These are phyloP conservation scores for Teleogryllus oceanicus DNA, from an alignment of 2,888 invertebrate genomes.

Conservation along the genomic window DNA sequence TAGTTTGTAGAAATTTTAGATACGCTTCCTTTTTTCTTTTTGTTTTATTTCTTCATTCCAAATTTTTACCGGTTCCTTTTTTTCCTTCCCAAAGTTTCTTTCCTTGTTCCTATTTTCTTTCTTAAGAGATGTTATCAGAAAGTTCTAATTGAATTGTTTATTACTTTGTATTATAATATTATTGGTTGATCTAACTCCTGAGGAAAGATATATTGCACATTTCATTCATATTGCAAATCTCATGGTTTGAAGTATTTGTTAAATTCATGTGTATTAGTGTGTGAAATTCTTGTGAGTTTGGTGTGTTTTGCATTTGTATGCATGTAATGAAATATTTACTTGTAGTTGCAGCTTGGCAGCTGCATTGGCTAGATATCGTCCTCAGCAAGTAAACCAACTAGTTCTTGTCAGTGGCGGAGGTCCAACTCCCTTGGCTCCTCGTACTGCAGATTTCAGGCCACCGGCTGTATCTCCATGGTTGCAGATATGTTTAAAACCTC, in stretches of 20 bases:
- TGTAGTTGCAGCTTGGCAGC: conserved; percentile 61
- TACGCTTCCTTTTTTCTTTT: no score
- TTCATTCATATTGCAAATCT: neutral
- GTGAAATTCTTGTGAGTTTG: neutral
- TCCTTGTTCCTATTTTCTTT: no score
- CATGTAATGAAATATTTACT: no score
- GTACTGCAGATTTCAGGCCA: conserved; percentile 49
- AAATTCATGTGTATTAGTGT: neutral
- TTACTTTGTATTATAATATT: neutral
- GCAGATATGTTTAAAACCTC: conserved; percentile 54
- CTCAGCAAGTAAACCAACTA: conserved; percentile 57
- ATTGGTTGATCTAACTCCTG: neutral
- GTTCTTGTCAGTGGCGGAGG: conserved; percentile 66
- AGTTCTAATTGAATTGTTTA: neutral
- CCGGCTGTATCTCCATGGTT: conserved; percentile 52
- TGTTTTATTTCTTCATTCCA: no score
- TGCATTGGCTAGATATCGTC: conserved; percentile 57
- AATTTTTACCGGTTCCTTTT: no score
- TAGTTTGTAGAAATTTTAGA: no score
- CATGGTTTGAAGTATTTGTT: neutral
- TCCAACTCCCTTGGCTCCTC: conserved; percentile 62
- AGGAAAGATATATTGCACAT: neutral
- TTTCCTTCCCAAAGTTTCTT: no score
- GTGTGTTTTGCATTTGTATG: no score
- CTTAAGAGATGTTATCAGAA: no score